Conservation (phyloP, 1,140 invertebrate species). For the Lethrus apterus region DNA sequence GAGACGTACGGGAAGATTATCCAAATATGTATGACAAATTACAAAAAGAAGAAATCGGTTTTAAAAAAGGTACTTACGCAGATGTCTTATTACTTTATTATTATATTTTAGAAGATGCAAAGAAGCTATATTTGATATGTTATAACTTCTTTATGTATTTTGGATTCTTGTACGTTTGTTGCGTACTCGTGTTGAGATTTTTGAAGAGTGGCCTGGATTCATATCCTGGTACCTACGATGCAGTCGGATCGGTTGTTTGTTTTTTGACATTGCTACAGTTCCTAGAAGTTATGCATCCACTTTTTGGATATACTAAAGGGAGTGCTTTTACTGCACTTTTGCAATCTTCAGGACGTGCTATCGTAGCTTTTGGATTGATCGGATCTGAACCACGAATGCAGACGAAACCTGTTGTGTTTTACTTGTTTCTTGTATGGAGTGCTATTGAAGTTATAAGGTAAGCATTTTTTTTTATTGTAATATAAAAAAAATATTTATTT, state of each 20-base stretch:
- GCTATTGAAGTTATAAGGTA: slow-evolving; percentile 74
- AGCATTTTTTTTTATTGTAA: slow-evolving; percentile 19
- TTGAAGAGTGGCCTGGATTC: slow-evolving; percentile 65
- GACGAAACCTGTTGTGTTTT: slow-evolving; percentile 77
- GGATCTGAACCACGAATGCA: slow-evolving; percentile 80
- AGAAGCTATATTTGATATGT: slow-evolving; percentile 78
- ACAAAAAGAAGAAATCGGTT: slow-evolving; percentile 72
- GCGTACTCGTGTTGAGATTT: slow-evolving; percentile 68
- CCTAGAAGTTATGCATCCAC: slow-evolving; percentile 82
- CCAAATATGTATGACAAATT: slow-evolving; percentile 67
- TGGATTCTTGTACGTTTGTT: slow-evolving; percentile 72
- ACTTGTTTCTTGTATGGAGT: slow-evolving; percentile 77
- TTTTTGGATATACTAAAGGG: slow-evolving; percentile 82
- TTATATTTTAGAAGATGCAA: slow-evolving; percentile 53
- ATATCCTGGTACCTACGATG: slow-evolving; percentile 63
- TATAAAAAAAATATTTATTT: slow-evolving; percentile 12
- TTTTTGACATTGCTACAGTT: slow-evolving; percentile 76
- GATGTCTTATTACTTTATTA: background rate
- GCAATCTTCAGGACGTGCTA: slow-evolving; percentile 68
- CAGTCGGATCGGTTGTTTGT: slow-evolving; percentile 72
- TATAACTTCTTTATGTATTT: slow-evolving; percentile 91
- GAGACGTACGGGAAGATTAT: slow-evolving; percentile 66
- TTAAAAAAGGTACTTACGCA: slow-evolving; percentile 56
- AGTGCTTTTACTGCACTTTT: slow-evolving; percentile 53
- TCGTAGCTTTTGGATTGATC: slow-evolving; percentile 79